These are phyloP conservation scores for Anguilla megastoma DNA, from an alignment of 2,797 vertebrate species.

Conservation along the genomic window DNA sequence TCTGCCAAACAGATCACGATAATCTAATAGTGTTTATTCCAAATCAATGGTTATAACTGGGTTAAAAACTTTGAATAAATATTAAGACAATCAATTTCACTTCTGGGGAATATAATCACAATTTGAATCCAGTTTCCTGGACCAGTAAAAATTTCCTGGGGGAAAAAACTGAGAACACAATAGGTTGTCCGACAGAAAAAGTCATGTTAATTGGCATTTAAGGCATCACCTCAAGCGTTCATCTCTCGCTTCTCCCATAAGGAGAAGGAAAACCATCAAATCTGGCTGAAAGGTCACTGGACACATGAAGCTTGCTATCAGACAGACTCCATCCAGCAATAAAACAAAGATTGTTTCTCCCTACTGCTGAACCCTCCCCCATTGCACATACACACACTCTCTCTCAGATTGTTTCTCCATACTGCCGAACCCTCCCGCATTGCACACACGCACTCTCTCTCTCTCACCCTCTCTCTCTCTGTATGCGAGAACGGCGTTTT, in stretches of 20 bases:
- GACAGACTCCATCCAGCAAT: constrained; percentile 11
- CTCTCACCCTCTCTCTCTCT: background rate
- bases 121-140: no score
- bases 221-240: background rate
- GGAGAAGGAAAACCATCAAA: constrained; percentile 1
- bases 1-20: no score
- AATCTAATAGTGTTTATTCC: no score
- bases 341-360: constrained; percentile 16
- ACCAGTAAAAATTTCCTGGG: no score
- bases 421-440: background rate
- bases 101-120: no score
- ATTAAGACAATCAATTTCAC: no score
- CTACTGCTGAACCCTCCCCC: background rate
- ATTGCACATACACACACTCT: background rate
- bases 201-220: background rate
- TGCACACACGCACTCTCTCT: background rate
- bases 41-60: no score
- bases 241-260: background rate
- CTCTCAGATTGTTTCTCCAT: background rate
- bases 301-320: background rate
- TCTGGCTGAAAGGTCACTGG: constrained; percentile 22
- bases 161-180: background rate
- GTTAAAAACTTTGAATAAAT: no score
- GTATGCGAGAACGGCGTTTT: background rate
- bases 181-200: background rate